Evolutionary conservation across 2,888 invertebrate species (phyloP), one percentile per base, ranked within the genome.

Genomic region (Flexamia atlantica): DNA sequence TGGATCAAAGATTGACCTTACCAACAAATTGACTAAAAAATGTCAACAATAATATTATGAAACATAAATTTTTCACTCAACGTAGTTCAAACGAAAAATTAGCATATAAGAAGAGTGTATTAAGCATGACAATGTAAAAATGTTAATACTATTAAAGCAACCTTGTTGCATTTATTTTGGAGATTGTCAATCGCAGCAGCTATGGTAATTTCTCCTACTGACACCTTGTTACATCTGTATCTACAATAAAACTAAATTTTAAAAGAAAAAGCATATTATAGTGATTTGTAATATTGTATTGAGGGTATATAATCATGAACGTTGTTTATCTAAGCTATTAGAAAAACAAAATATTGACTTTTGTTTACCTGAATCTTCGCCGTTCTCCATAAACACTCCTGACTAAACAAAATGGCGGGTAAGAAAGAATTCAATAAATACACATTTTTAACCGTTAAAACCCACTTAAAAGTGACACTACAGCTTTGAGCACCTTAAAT

Each of bases 341-440:
- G 30, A 25, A 30, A 79, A 79, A 20, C 32, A 79, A 57, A 79
- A 79, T 79, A 79, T 79, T 79, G 79, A 57, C 32, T 50, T 79
- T 84, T 86, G 85, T 85, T 87, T 86, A 87, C 87, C 87, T 87
- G 86, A 68, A 83, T 84, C 85, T 81, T 84, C 84, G 80, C 57
- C 84, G 86, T 83, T 87, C 87, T 86, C 86, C 87, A 86, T 87
- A 87, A 87, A 88, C 87, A 88, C 87, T 86, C 84, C 81, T 84
- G 83, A 84, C 86, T 86, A 85, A 86, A 87, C 88, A 88, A 88
- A 87, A 88, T 88, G 88, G 88, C 88, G 87, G 85, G 83, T 85
- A 82, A 84, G 84, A 86, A 85, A 85, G 84, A 28, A 28, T 20
- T 57, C 79, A 10, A 30, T 76, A 30, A 25, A 28, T 1, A 76